Conservation (phyloP, 1,140 invertebrate species). For the Ganaspis sp. region DNA sequence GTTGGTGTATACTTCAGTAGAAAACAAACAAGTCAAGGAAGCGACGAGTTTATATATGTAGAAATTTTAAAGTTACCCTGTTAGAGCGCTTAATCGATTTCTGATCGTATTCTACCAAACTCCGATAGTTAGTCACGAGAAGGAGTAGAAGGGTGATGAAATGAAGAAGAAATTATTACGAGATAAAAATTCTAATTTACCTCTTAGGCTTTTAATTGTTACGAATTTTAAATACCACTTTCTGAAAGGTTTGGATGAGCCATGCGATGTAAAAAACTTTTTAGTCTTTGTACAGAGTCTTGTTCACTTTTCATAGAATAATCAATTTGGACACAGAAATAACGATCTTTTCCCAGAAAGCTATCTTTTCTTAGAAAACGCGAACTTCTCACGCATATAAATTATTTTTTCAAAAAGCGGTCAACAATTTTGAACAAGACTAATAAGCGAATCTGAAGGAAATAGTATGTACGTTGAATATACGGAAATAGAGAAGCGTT, state of each 20-base stretch:
- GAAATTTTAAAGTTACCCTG: background rate
- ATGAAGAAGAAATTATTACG: background rate
- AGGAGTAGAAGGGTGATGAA: conserved; percentile 28
- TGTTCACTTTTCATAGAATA: conserved; percentile 38
- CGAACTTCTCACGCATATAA: no score
- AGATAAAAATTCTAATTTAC: no score
- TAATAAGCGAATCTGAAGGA: no score
- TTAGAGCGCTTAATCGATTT: conserved; percentile 60
- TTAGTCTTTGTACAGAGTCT: background rate
- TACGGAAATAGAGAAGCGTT: conserved; percentile 38
- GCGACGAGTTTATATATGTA: background rate
- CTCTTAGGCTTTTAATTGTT: no score
- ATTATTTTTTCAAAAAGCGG: no score
- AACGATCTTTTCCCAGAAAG: no score
- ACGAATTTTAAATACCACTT: background rate
- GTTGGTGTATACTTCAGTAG: no score
- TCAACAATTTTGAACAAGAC: no score
- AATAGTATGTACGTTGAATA: no score
- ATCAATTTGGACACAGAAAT: no score
- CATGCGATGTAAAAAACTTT: conserved; percentile 44
- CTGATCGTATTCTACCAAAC: conserved; percentile 59
- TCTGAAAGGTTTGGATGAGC: no score
- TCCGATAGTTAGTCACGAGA: conserved; percentile 49
- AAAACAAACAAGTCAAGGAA: background rate
- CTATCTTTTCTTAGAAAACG: no score